Percentiles rank a stretch among this genome's conserved stretches.
phyloP scores from a whole-genome alignment of 2,888 invertebrate species.

The Tachina fera region DNA sequence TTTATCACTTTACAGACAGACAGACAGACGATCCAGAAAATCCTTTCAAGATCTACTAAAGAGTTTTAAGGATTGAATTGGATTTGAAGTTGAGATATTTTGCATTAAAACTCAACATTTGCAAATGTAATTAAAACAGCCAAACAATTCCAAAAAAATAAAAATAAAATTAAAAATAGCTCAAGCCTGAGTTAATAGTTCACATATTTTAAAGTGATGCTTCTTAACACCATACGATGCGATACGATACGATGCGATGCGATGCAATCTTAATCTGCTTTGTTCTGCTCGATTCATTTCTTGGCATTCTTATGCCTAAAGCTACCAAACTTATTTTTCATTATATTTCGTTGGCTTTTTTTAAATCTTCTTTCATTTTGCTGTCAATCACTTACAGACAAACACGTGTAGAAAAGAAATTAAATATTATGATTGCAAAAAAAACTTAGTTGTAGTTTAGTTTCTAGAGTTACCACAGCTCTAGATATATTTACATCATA shows the following conservation, averaged over 20 bases:
- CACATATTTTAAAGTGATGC: conserved; percentile 46
- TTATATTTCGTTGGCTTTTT: conserved; percentile 52
- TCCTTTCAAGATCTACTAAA: conserved; percentile 25
- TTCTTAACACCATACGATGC: conserved; percentile 47
- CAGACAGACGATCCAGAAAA: conserved; percentile 44
- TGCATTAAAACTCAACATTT: conserved; percentile 57
- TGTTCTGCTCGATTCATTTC: conserved; percentile 14
- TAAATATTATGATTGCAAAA: conserved; percentile 32
- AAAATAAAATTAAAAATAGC: conserved; percentile 26
- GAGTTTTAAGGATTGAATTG: conserved; percentile 31
- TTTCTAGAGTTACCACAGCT: conserved; percentile 38
- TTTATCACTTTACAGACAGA: conserved; percentile 66
- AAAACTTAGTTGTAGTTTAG: conserved; percentile 18
- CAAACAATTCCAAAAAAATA: conserved; percentile 36
- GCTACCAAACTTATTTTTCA: conserved; percentile 61
- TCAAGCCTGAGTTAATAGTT: conserved; percentile 58
- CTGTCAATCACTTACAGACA: conserved; percentile 66
- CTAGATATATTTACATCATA: conserved; percentile 10
- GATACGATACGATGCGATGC: not conserved
- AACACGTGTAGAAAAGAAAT: conserved; percentile 37
- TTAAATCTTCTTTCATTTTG: conserved; percentile 41
- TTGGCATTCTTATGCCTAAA: conserved; percentile 48
- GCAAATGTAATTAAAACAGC: conserved; percentile 68
- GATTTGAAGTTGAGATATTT: conserved; percentile 48
- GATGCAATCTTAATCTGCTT: conserved; percentile 42